These are phyloP conservation scores for Drosophila orena DNA, from an alignment of 1,140 invertebrate species.

Conservation along the genomic window DNA sequence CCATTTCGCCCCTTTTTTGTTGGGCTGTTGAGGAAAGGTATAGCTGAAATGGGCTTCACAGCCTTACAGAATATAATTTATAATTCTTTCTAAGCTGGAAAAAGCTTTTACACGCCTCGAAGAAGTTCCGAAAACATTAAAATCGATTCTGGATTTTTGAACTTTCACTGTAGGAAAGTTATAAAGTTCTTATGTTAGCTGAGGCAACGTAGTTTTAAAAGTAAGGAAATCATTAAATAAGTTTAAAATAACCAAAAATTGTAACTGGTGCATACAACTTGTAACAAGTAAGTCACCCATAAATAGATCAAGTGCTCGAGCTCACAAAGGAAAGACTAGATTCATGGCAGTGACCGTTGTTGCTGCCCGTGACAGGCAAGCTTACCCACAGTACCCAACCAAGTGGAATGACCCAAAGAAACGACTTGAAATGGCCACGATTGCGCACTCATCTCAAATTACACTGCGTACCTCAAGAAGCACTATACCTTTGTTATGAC, in stretches of 20 bases:
- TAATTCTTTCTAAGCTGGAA: conserved; percentile 19
- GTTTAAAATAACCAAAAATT: neutral
- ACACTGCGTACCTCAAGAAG: conserved; percentile 8
- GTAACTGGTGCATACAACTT: neutral
- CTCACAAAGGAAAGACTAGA: conserved; percentile 16
- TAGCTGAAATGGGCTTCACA: conserved; percentile 5
- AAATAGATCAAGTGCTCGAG: conserved; percentile 30
- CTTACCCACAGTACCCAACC: conserved; percentile 17
- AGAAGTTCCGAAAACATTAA: neutral
- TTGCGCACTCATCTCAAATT: conserved; percentile 16
- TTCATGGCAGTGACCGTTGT: conserved; percentile 40
- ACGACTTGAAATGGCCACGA: conserved; percentile 28
- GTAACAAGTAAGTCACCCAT: neutral
- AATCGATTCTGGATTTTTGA: conserved; percentile 3
- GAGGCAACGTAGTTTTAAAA: too few species aligned
- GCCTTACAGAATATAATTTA: conserved; percentile 25
- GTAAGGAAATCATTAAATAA: neutral
- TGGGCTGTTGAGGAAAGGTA: neutral
- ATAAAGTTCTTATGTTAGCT: neutral
- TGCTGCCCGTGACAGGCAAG: conserved; percentile 33
- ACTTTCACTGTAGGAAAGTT: neutral
- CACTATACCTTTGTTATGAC: neutral
- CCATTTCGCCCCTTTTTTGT: conserved; percentile 2
- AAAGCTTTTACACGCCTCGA: conserved; percentile 20
- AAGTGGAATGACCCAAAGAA: conserved; percentile 43